These are phyloP conservation scores for Hippocampus kuda DNA, from an alignment of 2,797 vertebrate species.

Conservation along the genomic window DNA sequence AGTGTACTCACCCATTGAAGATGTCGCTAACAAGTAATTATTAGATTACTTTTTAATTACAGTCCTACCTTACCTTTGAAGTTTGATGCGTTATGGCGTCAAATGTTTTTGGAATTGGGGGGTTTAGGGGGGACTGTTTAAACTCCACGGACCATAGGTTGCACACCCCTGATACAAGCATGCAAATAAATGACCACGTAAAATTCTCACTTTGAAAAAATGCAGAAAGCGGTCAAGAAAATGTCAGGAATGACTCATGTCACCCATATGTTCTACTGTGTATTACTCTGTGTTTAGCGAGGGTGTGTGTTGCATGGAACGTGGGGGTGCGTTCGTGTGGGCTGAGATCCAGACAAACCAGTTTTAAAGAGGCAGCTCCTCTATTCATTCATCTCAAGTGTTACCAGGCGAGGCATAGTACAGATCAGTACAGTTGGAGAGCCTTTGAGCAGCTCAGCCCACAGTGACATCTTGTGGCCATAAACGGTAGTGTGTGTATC, in stretches of 20 bases:
- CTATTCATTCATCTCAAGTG: background rate
- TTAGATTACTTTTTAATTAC: background rate
- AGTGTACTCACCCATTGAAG: background rate
- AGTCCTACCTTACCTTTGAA: background rate
- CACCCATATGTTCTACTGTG: background rate
- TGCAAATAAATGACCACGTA: background rate
- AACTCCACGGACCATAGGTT: too few relatives aligned
- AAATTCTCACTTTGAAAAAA: background rate
- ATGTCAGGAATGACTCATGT: background rate
- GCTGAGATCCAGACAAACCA: slow-evolving; percentile 58
- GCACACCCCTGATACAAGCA: background rate
- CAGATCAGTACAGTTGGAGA: background rate
- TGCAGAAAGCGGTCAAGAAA: background rate
- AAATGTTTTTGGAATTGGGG: background rate
- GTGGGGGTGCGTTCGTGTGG: slow-evolving; percentile 42
- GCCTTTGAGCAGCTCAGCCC: background rate
- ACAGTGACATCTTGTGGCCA: background rate
- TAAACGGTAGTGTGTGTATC: background rate
- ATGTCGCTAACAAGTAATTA: background rate
- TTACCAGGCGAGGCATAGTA: background rate
- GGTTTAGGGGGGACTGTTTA: background rate
- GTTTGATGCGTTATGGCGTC: background rate
- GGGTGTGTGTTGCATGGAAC: slow-evolving; percentile 48
- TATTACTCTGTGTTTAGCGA: slow-evolving; percentile 56
- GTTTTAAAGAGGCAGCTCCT: slow-evolving; percentile 37